These are phyloP conservation scores for Musca vetustissima DNA, from an alignment of 1,140 invertebrate genomes.

Conservation along the genomic window DNA sequence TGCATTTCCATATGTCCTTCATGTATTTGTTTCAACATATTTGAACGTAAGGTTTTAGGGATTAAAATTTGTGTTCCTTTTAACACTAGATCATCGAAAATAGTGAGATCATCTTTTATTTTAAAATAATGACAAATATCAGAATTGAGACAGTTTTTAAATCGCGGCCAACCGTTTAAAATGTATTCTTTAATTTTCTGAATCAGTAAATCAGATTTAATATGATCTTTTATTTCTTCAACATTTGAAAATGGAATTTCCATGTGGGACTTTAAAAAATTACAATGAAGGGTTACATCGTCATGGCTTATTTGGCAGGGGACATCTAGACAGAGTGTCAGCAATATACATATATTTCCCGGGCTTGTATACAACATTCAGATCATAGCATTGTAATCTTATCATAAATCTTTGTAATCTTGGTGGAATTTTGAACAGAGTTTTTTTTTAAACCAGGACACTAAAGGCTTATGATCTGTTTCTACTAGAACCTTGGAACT, in stretches of 20 bases:
- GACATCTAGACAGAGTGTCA: conserved; percentile 4
- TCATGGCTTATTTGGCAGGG: too few species aligned
- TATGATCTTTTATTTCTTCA: conserved; percentile 32
- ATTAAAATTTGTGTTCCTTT: not conserved
- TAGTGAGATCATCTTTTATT: not conserved
- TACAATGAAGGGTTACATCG: conserved; percentile 32
- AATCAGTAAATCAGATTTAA: not conserved
- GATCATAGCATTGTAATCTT: conserved; percentile 1
- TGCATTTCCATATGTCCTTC: conserved; percentile 55
- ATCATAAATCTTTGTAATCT: not conserved
- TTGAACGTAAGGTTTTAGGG: conserved; percentile 29
- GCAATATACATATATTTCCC: not conserved
- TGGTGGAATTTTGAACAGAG: conserved; percentile 41
- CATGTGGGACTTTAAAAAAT: conserved; percentile 27
- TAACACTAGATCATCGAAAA: not conserved
- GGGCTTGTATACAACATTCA: not conserved
- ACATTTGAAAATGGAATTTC: conserved; percentile 40
- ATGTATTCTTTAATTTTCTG: not conserved
- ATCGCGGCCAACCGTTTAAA: not conserved
- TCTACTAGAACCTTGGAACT: conserved; percentile 36
- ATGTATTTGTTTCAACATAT: conserved; percentile 52
- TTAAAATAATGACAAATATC: conserved; percentile 2
- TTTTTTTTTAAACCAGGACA: not conserved
- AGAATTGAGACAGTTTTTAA: not conserved
- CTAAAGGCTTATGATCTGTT: not conserved